phyloP scores from a whole-genome alignment of 2,797 vertebrate genomes.

The Orestias chungarensis region DNA sequence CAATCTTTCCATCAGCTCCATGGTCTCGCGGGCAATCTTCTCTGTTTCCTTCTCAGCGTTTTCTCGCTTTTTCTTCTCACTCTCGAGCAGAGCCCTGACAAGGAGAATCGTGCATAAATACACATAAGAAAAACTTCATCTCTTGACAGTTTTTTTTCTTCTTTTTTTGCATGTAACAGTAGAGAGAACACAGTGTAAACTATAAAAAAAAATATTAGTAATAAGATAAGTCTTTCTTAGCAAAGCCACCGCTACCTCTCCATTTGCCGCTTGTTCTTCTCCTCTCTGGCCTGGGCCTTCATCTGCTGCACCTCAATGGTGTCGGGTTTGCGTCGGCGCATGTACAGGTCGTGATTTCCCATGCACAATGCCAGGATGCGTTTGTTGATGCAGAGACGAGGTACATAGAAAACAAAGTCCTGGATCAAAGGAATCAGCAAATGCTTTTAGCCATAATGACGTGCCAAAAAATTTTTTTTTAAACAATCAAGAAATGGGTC shows the following conservation, averaged over 20 bases:
- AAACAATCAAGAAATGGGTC: background rate
- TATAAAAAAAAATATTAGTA: conserved; percentile 23
- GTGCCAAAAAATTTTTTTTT: conserved; percentile 12
- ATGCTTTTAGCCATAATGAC: conserved; percentile 1
- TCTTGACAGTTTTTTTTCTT: conserved; percentile 60
- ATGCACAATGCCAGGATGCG: conserved; percentile 95
- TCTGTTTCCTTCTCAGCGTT: conserved; percentile 96
- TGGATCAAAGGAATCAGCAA: conserved; percentile 56
- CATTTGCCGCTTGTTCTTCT: conserved; percentile 96
- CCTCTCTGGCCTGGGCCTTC: conserved; percentile 96
- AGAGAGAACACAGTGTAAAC: conserved; percentile 71
- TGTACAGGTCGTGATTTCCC: conserved; percentile 98
- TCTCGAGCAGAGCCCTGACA: conserved; percentile 92
- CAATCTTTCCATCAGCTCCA: conserved; percentile 93
- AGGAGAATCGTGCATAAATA: conserved; percentile 74
- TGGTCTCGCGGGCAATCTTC: conserved; percentile 96
- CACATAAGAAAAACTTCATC: conserved; percentile 51
- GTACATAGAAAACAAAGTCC: conserved; percentile 98
- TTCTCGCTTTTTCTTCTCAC: conserved; percentile 97
- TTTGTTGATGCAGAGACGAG: conserved; percentile 96
- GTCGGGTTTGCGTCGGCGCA: conserved; percentile 95
- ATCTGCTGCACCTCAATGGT: conserved; percentile 99
- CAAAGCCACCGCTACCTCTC: conserved; percentile 82
- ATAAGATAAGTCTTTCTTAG: conserved; percentile 20
- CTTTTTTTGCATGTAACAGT: conserved; percentile 43